phyloP scores from a whole-genome alignment of 2,113 vertebrate genomes.

The Gymnogyps californianus region DNA sequence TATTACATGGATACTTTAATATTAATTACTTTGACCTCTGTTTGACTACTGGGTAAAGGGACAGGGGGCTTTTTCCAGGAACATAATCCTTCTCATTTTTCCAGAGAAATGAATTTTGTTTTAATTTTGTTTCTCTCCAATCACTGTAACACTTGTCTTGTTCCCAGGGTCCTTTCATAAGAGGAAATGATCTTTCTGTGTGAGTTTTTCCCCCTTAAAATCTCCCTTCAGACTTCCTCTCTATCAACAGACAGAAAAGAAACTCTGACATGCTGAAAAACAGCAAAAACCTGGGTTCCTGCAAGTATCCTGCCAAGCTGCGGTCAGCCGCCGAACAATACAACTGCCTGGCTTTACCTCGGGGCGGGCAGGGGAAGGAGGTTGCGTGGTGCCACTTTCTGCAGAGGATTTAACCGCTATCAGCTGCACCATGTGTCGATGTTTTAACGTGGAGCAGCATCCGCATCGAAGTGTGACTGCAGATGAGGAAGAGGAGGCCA shows the following conservation, averaged over 20 bases:
- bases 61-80: background rate
- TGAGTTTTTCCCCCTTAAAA: background rate
- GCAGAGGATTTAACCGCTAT: background rate
- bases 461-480: background rate
- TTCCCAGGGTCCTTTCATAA: background rate
- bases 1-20: background rate
- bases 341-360: background rate
- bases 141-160: background rate
- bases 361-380: background rate
- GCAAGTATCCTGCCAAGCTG: background rate
- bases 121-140: background rate
- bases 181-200: background rate
- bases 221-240: background rate
- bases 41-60: background rate
- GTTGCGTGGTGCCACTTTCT: rapidly evolving
- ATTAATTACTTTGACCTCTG: background rate
- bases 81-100: background rate
- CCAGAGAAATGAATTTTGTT: background rate
- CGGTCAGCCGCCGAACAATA: background rate
- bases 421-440: rapidly evolving
- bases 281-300: background rate
- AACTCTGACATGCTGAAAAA: background rate
- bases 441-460: background rate
- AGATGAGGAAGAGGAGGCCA: background rate
- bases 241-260: background rate